Percentiles rank a stretch among this genome's conserved stretches.
phyloP scores from a whole-genome alignment of 2,113 vertebrate genomes.

The Heteronetta atricapilla region DNA sequence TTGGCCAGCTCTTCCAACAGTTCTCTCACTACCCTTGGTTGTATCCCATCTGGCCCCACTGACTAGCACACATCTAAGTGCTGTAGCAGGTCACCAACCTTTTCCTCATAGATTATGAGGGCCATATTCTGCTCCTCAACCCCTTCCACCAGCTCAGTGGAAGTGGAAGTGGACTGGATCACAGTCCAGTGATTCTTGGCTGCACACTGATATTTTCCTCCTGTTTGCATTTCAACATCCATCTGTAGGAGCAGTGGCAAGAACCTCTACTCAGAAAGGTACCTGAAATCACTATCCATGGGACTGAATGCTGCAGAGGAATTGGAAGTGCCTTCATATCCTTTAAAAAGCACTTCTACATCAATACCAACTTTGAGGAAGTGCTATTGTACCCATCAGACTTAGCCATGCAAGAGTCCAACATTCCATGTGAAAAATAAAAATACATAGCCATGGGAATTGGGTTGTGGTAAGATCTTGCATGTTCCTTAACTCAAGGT shows the following conservation, averaged over 20 bases:
- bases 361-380: neutral
- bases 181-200: neutral
- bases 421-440: neutral
- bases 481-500: neutral
- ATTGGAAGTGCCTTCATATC: neutral
- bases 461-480: neutral
- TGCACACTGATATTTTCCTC: neutral
- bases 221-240: neutral
- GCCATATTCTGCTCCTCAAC: too few species aligned
- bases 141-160: too few species aligned
- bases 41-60: too few species aligned
- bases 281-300: neutral
- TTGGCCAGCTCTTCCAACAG: too few species aligned
- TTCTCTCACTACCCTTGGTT: too few species aligned
- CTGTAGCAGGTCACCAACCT: too few species aligned
- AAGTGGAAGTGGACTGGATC: too few species aligned
- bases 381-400: neutral
- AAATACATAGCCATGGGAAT: neutral
- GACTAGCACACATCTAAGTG: too few species aligned
- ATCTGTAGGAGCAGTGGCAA: neutral
- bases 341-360: neutral
- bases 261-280: neutral
- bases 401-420: neutral
- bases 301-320: neutral
- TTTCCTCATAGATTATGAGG: too few species aligned